phyloP scores from a whole-genome alignment of 2,888 invertebrate species.

The Congeria kusceri region DNA sequence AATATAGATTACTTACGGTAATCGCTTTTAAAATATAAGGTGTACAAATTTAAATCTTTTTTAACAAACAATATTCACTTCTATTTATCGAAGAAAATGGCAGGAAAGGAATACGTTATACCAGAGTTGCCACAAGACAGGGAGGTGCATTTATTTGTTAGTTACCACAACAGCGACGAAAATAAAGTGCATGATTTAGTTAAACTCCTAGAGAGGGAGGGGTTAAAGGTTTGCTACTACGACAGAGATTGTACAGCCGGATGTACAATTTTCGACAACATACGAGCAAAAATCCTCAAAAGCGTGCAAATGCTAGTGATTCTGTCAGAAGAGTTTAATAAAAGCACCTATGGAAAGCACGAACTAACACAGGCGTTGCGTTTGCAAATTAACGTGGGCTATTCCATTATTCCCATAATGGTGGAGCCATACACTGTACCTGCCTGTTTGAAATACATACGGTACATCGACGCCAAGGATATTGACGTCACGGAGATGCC shows the following conservation, averaged over 20 bases:
- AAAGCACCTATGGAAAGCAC: slow-evolving; percentile 12
- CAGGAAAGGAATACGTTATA: too few species aligned
- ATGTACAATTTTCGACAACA: slow-evolving; percentile 14
- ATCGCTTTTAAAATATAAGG: too few species aligned
- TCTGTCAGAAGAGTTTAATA: slow-evolving; percentile 19
- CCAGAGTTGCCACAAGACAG: slow-evolving; percentile 23
- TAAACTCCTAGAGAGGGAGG: background rate
- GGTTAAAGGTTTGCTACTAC: slow-evolving; percentile 21
- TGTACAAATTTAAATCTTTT: too few species aligned
- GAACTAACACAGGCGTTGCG: slow-evolving; percentile 19
- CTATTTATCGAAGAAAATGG: too few species aligned
- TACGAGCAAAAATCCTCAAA: background rate
- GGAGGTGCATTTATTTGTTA: slow-evolving; percentile 20
- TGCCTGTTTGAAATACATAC: slow-evolving; percentile 2
- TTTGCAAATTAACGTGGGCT: background rate
- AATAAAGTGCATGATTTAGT: slow-evolving; percentile 1
- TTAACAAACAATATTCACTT: too few species aligned
- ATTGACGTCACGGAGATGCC: background rate
- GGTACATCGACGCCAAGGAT: slow-evolving; percentile 17
- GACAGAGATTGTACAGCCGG: slow-evolving; percentile 22
- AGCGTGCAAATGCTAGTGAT: slow-evolving; percentile 21
- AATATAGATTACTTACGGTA: too few species aligned
- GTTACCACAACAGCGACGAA: slow-evolving; percentile 6
- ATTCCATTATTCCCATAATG: slow-evolving; percentile 15
- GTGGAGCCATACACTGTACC: slow-evolving; percentile 23